A percentile compares a stretch with the other conserved stretches of the same genome.
phyloP scores from a whole-genome alignment of 2,113 vertebrate genomes.

The Sander vitreus region DNA sequence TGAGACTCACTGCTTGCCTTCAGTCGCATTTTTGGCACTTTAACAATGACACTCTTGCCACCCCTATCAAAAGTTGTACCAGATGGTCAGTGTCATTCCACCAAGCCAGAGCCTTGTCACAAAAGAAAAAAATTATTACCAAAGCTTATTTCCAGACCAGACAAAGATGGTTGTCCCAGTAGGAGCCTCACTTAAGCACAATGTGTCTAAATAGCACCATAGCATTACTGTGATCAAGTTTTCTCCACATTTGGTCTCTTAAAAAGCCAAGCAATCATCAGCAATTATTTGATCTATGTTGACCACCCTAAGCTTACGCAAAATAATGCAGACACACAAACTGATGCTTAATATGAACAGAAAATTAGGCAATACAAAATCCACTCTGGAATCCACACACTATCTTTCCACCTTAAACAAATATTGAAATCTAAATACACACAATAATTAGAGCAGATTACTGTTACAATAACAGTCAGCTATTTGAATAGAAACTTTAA shows the following conservation, averaged over 20 bases:
- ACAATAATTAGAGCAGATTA: neutral
- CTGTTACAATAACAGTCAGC: neutral
- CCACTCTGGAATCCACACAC: neutral
- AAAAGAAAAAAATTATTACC: constrained; percentile 17
- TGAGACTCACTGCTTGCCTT: constrained; percentile 19
- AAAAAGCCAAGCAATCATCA: neutral
- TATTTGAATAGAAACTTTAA: neutral
- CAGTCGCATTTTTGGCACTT: constrained; percentile 12
- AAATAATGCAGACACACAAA: neutral
- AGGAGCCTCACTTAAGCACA: neutral
- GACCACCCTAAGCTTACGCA: neutral
- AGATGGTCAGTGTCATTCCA: neutral
- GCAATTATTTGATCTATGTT: neutral
- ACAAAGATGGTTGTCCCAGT: constrained; percentile 9
- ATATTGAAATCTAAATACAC: neutral
- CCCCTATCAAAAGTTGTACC: neutral
- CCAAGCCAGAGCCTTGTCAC: neutral
- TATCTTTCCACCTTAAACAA: neutral
- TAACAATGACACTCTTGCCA: constrained; percentile 1
- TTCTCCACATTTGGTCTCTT: neutral
- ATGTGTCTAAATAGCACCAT: constrained; percentile 5
- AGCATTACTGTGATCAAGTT: neutral
- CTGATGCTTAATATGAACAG: neutral
- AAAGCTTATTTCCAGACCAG: constrained; percentile 10
- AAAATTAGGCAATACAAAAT: neutral